Conservation (phyloP, 2,797 vertebrate genomes). For the Fistularia commersonii region DNA sequence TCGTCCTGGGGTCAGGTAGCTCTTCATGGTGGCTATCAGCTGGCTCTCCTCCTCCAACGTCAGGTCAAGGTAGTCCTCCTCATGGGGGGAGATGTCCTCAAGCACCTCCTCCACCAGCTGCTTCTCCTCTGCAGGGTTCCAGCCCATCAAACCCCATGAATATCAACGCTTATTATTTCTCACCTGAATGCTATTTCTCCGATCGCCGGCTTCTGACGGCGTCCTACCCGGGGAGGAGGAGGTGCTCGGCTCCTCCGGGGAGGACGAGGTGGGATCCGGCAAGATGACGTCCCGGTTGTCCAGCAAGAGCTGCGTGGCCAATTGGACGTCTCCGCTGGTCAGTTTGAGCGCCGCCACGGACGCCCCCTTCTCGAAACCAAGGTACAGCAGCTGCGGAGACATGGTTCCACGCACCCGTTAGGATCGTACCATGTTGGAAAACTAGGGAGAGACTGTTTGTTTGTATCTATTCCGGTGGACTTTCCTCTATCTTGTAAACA, state of each 20-base stretch:
- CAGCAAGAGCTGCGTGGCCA: conserved; percentile 83
- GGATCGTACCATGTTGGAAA: no score
- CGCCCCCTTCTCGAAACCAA: conserved; percentile 78
- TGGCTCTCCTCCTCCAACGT: conserved; percentile 90
- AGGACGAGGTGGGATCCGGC: conserved; percentile 38
- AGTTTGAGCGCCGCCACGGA: conserved; percentile 76
- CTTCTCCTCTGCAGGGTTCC: conserved; percentile 67
- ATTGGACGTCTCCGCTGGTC: conserved; percentile 80
- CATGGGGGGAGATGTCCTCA: conserved; percentile 88
- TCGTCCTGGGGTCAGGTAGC: conserved; percentile 65
- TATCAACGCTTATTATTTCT: neutral
- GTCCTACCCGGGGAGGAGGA: conserved; percentile 61
- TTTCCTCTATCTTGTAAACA: no score
- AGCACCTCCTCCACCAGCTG: conserved; percentile 89
- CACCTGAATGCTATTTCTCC: no score
- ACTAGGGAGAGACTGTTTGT: no score
- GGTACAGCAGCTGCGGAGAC: conserved; percentile 77
- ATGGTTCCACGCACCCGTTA: neutral
- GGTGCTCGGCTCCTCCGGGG: conserved; percentile 67
- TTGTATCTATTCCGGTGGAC: no score
- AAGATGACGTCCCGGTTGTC: conserved; percentile 77
- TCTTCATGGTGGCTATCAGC: conserved; percentile 82
- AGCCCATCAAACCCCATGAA: neutral
- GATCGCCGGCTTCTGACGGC: no score
- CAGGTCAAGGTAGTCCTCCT: conserved; percentile 95